Base-by-base conservation (phyloP, 2,797 vertebrate genomes). In the Dryobates pubescens region DNA sequence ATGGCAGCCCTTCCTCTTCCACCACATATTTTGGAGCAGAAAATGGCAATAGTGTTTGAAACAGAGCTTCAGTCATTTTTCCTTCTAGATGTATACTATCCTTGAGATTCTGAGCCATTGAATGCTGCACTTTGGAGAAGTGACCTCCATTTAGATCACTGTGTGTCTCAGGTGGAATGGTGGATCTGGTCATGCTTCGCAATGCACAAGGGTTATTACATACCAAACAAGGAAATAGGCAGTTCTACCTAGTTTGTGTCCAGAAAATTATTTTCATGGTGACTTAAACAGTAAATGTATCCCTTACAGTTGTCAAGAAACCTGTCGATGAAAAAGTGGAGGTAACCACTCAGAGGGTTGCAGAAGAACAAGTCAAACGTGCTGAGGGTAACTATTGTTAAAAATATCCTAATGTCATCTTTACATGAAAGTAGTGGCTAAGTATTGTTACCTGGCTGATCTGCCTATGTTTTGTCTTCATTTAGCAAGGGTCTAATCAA, bases 371-470 rank as follows among this genome's bases (percentile, higher is more conserved):
- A 96, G 93, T 98, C 79, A 97, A 97, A 93, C 93, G 75, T 64
- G 97, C 96, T 95, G 98, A 98, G 98, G 99, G 99, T 99, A 99
- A 95, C 86, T 93, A 36, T 70, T 38, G 43, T 67, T 91, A 93
- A 78, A 81, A 49, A 61, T 78, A 80, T 56, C 71, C 85, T 88
- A 70, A 75, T 70, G 5, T 65, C 24, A 22, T 38, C 26, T 68
- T 79, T 79, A 65, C 13, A 13, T 92, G 34, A 61, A 92, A 81
- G 19, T 80, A 76, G 29, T 86, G 59, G 27, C 45, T 92, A 23
- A 23, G 6, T 49, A 22, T 89, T 87, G 18, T 59, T 92, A 78
- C 70, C 41, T 71, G 87, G 62, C 70, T 94, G 77, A 81, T 92
- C 51, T 85, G 26, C 76, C 34, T 85, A 75, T 83, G 18, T n/a